Evolutionary conservation across 2,888 invertebrate genomes (phyloP), one percentile per base, ranked within the genome.

Genomic region (Apomyelois bistriatella): DNA sequence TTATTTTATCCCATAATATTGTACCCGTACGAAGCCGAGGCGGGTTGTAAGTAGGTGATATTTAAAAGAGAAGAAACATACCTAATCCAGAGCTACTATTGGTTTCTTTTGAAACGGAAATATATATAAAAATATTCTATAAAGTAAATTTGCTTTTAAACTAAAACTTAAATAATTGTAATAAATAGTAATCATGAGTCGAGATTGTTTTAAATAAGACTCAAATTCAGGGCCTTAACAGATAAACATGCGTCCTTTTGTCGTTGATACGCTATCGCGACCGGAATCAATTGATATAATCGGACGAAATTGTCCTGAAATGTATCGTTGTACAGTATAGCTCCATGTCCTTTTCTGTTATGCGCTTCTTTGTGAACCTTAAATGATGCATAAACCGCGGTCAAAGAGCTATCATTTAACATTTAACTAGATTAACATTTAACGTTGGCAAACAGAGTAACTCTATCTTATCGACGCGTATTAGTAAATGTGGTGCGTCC

Each of bases 391-490:
- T 60, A 41, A 48, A 60, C 53, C 51, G 53, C 59, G 66, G 61
- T 66, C 65, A 65, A 56, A 64, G 61, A 67, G 68, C 66, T 76
- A 76, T 78, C 69, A 66, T 60, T 70, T 40, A 22, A 22, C 22
- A 61, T 74, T 76, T 79, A 66, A 70, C 66, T 71, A 68, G 61
- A 60, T 65, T 75, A 68, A 73, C 74, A 76, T 76, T 83, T 72
- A 72, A 68, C 72, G 75, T 75, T 72, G n/a, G 73, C 79, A 78
- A 82, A 81, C 76, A 81, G 56, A 67, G 12, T 5, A 5, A 62
- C 61, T 63, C 56, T 84, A 86, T 87, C 85, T 88, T 88, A 89
- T 88, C 88, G 59, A 58, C 55, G 54, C 59, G 70, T 78, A 83
- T 79, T 86, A 79, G 79, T 76, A 63, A 67, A 66, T 73, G 76